phyloP scores from a whole-genome alignment of 2,797 vertebrate genomes.

The Distichodus sexfasciatus region DNA sequence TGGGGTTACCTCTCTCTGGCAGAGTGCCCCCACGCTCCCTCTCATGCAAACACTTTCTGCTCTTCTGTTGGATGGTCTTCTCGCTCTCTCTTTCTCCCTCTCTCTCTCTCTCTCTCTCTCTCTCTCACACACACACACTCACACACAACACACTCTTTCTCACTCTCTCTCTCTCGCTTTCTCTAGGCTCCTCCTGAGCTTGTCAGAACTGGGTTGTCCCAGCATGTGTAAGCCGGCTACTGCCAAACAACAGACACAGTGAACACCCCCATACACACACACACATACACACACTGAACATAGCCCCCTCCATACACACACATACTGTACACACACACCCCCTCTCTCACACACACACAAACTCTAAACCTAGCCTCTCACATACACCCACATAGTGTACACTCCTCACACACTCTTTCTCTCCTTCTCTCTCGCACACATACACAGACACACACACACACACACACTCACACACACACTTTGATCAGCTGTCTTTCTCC shows the following conservation, averaged over 20 bases:
- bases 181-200: constrained; percentile 47
- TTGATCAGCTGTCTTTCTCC: constrained; percentile 54
- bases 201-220: constrained; percentile 55
- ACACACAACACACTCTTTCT: constrained; percentile 22
- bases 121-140: background rate
- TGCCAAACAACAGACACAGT: constrained; percentile 55
- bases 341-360: constrained; percentile 5
- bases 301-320: no score
- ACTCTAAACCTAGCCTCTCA: no score
- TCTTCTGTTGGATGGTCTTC: constrained; percentile 27
- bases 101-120: constrained; percentile 21
- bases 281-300: constrained; percentile 20
- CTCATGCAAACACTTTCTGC: constrained; percentile 20
- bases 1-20: constrained; percentile 59
- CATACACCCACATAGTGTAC: no score
- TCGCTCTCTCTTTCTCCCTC: constrained; percentile 27
- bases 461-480: constrained; percentile 21
- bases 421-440: constrained; percentile 15
- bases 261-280: constrained; percentile 21
- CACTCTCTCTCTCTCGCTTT: constrained; percentile 34
- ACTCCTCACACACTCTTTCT: no score
- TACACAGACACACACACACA: constrained; percentile 30
- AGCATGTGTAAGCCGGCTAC: constrained; percentile 61
- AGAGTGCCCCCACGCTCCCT: constrained; percentile 41
- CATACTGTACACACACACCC: no score